Conservation (phyloP, 2,888 invertebrate genomes). For the Polymixis lichenea region DNA sequence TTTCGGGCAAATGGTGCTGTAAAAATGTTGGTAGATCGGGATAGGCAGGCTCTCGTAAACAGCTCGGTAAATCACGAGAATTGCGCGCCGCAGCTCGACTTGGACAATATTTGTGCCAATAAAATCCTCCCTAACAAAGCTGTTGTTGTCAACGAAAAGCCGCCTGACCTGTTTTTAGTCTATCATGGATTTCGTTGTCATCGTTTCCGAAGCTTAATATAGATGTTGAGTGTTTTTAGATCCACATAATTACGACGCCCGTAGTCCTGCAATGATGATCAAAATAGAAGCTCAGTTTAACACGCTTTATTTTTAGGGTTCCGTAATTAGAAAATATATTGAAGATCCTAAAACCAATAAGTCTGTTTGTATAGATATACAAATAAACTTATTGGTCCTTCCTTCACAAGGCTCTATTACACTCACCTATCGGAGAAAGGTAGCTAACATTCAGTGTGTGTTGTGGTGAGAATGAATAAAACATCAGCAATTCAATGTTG, state of each 20-base stretch:
- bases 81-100: conserved; percentile 85
- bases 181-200: conserved; percentile 79
- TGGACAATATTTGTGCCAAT: conserved; percentile 90
- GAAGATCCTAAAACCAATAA: conserved; percentile 5
- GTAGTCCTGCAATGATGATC: neutral
- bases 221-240: conserved; percentile 56
- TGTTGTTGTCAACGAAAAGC: conserved; percentile 88
- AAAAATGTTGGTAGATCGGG: conserved; percentile 84
- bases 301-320: neutral
- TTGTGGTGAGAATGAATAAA: conserved; percentile 51
- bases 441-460: conserved; percentile 32
- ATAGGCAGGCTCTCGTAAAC: conserved; percentile 87
- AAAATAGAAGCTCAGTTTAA: conserved; percentile 2
- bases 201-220: conserved; percentile 73
- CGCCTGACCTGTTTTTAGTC: conserved; percentile 86
- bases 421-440: conserved; percentile 12
- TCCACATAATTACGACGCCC: conserved; percentile 36
- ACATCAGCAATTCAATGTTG: conserved; percentile 38
- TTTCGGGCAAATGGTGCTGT: conserved; percentile 82
- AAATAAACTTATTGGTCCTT: conserved; percentile 5
- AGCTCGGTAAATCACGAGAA: conserved; percentile 88
- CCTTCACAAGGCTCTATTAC: conserved; percentile 7
- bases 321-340: neutral
- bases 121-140: conserved; percentile 88
- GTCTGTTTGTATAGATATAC: conserved; percentile 26